phyloP scores from a whole-genome alignment of 2,888 invertebrate species.

The Dicyrtomina minuta region DNA sequence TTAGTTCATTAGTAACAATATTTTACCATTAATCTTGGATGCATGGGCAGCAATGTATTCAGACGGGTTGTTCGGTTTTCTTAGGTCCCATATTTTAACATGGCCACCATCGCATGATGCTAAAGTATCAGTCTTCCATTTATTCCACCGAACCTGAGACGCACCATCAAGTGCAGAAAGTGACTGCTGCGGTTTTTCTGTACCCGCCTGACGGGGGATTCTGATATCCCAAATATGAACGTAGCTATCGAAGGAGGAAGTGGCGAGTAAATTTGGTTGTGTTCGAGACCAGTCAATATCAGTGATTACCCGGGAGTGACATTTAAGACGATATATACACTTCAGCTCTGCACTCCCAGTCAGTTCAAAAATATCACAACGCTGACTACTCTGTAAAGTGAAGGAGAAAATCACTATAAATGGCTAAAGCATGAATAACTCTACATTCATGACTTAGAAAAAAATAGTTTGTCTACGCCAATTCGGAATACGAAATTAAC shows the following conservation, averaged over 20 bases:
- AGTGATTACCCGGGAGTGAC: slow-evolving; percentile 81
- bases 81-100: slow-evolving; percentile 91
- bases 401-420: slow-evolving; percentile 36
- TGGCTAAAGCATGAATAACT: slow-evolving; percentile 34
- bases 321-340: slow-evolving; percentile 71
- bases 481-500: too few relatives aligned
- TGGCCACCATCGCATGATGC: slow-evolving; percentile 96
- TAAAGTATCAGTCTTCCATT: slow-evolving; percentile 75
- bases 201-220: slow-evolving; percentile 27
- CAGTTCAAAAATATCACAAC: slow-evolving; percentile 78
- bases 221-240: slow-evolving; percentile 43
- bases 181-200: slow-evolving; percentile 72
- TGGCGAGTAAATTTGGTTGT: slow-evolving; percentile 74
- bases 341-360: slow-evolving; percentile 68
- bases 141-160: slow-evolving; percentile 92
- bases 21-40: slow-evolving; percentile 59
- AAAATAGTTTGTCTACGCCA: too few relatives aligned
- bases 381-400: slow-evolving; percentile 74
- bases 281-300: slow-evolving; percentile 89
- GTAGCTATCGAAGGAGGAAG: slow-evolving; percentile 62
- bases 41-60: slow-evolving; percentile 89
- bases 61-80: slow-evolving; percentile 81
- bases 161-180: slow-evolving; percentile 84
- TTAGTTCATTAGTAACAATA: neutral
- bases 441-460: too few relatives aligned